Percentiles rank a stretch among this genome's conserved stretches.
Evolutionary conservation across 2,888 invertebrate species (phyloP).

Genomic region (Lasioglossum marginatum): DNA sequence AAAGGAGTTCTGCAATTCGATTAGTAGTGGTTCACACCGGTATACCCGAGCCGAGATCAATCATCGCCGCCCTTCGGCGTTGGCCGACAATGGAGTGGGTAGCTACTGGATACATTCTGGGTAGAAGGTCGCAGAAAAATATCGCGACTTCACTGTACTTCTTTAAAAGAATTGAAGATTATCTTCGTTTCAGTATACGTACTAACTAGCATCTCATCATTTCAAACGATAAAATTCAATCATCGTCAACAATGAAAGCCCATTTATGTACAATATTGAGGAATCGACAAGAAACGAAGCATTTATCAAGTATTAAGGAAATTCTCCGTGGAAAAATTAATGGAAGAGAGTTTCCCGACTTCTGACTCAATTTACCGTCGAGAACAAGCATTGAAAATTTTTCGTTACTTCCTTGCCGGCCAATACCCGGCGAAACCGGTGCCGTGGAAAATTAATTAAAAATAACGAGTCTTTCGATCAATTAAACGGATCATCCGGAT

Average conservation of each 20-base stretch:
- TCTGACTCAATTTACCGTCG: conserved; percentile 18
- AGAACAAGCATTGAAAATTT: conserved; percentile 4
- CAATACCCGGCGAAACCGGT: background rate
- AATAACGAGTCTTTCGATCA: conserved; percentile 17
- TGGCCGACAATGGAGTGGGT: too few species aligned
- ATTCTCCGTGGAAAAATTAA: background rate
- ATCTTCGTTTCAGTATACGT: too few species aligned
- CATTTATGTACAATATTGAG: background rate
- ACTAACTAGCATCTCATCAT: background rate
- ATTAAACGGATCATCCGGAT: conserved; percentile 4
- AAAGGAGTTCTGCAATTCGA: too few species aligned
- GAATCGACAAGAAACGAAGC: background rate
- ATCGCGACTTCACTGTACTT: too few species aligned
- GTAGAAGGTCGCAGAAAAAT: too few species aligned
- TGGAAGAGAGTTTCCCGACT: conserved; percentile 6
- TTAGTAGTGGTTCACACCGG: too few species aligned
- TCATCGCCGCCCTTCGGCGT: too few species aligned
- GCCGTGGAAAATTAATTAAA: conserved; percentile 35
- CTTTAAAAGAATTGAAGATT: too few species aligned
- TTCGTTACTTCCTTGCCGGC: background rate
- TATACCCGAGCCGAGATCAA: too few species aligned
- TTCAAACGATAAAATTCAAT: background rate
- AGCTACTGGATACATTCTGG: too few species aligned
- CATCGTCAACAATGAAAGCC: background rate
- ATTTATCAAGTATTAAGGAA: conserved; percentile 33